Evolutionary conservation across 2,888 invertebrate species (phyloP).

Genomic region (Himalopsyche tibetana): DNA sequence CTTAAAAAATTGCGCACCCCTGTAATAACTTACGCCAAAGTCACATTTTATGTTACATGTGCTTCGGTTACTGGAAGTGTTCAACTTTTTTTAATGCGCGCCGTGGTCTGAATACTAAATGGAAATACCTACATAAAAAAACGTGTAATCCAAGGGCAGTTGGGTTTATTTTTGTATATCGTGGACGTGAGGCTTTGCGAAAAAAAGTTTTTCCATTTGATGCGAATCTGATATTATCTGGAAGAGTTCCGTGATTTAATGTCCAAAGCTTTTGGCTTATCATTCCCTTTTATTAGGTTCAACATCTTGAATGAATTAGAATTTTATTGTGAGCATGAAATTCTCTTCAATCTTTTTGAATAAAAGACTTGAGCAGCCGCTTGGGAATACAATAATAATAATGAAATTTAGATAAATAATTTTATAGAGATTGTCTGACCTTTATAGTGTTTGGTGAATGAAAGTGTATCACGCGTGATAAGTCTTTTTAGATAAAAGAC

Average conservation of each 20-base stretch:
- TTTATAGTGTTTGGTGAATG: too few species aligned
- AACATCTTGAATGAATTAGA: constrained; percentile 7
- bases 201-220: constrained; percentile 41
- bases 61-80: constrained; percentile 41
- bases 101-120: constrained; percentile 40
- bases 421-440: too few species aligned
- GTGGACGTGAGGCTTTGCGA: constrained; percentile 29
- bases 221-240: constrained; percentile 33
- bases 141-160: constrained; percentile 42
- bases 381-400: too few species aligned
- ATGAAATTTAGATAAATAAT: too few species aligned
- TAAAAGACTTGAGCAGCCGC: too few species aligned
- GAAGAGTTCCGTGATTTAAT: constrained; percentile 28
- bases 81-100: constrained; percentile 40
- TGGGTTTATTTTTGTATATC: constrained; percentile 40
- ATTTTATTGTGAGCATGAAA: neutral
- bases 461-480: too few species aligned
- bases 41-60: constrained; percentile 43
- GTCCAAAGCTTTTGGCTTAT: constrained; percentile 7
- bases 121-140: constrained; percentile 32
- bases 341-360: neutral
- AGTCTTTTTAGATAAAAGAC: too few species aligned
- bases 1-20: neutral
- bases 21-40: constrained; percentile 30
- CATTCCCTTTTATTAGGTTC: neutral